Percentiles rank a stretch among this genome's conserved stretches.
phyloP scores from a whole-genome alignment of 2,888 invertebrate species.

The Autographa gamma region DNA sequence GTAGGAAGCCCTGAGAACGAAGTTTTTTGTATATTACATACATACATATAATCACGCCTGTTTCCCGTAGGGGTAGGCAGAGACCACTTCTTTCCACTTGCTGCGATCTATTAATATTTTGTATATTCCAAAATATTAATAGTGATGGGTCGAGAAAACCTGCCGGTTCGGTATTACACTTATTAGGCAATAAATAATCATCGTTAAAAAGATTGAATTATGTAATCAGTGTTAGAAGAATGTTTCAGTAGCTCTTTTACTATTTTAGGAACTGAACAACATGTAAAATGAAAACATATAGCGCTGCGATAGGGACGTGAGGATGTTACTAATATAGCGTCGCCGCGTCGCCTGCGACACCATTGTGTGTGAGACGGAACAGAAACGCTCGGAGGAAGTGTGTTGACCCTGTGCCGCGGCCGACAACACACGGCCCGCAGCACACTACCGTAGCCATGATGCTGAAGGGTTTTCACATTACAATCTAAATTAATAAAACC shows the following conservation, averaged over 20 bases:
- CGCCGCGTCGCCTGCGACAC: not conserved
- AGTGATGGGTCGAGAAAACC: too few relatives aligned
- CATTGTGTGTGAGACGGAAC: not conserved
- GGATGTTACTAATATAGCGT: constrained; percentile 16
- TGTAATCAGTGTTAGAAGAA: too few relatives aligned
- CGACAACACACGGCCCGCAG: constrained; percentile 62
- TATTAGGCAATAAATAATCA: too few relatives aligned
- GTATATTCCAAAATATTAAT: too few relatives aligned
- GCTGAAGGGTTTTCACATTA: not conserved
- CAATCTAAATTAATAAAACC: not conserved
- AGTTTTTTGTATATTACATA: too few relatives aligned
- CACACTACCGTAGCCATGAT: not conserved
- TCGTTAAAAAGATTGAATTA: too few relatives aligned
- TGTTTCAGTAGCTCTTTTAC: not conserved
- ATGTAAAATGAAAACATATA: not conserved
- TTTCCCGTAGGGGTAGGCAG: too few relatives aligned
- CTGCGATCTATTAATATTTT: too few relatives aligned
- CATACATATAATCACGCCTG: too few relatives aligned
- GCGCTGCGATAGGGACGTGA: not conserved
- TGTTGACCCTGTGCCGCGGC: constrained; percentile 33
- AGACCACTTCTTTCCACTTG: too few relatives aligned
- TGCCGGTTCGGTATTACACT: too few relatives aligned
- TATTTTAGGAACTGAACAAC: not conserved
- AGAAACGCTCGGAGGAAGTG: constrained; percentile 14
- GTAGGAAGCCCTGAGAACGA: too few relatives aligned